Evolutionary conservation across 2,888 invertebrate genomes (phyloP).

Genomic region (Stomorhina lunata): DNA sequence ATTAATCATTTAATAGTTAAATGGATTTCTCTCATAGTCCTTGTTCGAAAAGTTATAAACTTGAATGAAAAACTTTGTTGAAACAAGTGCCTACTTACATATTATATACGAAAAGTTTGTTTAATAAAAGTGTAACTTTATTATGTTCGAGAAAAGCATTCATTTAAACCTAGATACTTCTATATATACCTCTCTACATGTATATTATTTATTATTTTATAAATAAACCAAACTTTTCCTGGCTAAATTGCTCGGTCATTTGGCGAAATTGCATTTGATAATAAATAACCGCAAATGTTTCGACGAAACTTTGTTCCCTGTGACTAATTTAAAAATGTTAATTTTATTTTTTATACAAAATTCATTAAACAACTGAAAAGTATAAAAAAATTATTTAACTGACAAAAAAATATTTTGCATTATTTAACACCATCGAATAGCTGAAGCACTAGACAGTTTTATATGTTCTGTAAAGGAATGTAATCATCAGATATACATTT

Average conservation of each 20-base stretch:
- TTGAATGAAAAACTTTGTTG: background rate
- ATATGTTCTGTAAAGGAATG: background rate
- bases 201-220: slow-evolving; percentile 15
- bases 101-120: background rate
- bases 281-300: slow-evolving; percentile 41
- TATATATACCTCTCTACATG: background rate
- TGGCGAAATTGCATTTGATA: slow-evolving; percentile 36
- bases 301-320: slow-evolving; percentile 27
- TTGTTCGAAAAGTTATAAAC: background rate
- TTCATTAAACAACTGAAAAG: slow-evolving; percentile 33
- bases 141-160: background rate
- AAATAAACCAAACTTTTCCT: slow-evolving; percentile 27
- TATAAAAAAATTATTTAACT: background rate
- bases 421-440: slow-evolving; percentile 26
- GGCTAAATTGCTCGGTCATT: slow-evolving; percentile 39
- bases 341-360: slow-evolving; percentile 52
- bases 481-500: background rate
- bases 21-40: background rate
- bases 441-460: background rate
- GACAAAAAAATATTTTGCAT: slow-evolving; percentile 10
- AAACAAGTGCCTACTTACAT: background rate
- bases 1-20: slow-evolving; percentile 13
- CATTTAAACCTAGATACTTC: background rate
- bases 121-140: background rate
- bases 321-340: slow-evolving; percentile 45